phyloP scores from a whole-genome alignment of 2,797 vertebrate genomes.

The Ctenopoma multispine region DNA sequence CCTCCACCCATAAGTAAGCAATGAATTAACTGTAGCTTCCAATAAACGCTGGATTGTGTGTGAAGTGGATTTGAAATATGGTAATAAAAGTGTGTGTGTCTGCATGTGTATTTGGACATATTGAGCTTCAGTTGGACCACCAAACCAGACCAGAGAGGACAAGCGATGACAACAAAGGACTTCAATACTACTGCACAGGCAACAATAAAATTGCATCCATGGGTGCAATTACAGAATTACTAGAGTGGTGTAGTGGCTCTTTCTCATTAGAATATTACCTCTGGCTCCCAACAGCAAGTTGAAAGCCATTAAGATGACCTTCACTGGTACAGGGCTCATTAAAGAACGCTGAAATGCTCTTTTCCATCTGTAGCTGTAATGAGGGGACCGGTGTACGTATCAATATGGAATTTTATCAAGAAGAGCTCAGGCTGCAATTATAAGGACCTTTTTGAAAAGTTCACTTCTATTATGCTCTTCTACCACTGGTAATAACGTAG shows the following conservation, averaged over 20 bases:
- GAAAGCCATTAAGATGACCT: conserved; percentile 87
- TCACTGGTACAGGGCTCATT: conserved; percentile 81
- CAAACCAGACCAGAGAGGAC: conserved; percentile 60
- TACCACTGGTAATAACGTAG: conserved; percentile 83
- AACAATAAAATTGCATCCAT: conserved; percentile 70
- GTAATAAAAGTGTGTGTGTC: conserved; percentile 26
- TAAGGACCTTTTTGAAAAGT: conserved; percentile 86
- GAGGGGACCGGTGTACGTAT: conserved; percentile 81
- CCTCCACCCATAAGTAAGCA: conserved; percentile 77
- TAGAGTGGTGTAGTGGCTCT: conserved; percentile 65
- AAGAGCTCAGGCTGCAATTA: conserved; percentile 81
- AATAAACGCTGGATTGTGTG: conserved; percentile 68
- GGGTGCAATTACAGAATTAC: conserved; percentile 77
- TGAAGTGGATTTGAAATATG: conserved; percentile 77
- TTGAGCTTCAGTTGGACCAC: conserved; percentile 43
- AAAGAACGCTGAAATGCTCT: conserved; percentile 81
- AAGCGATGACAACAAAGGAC: conserved; percentile 77
- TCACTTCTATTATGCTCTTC: conserved; percentile 85
- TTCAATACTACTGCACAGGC: conserved; percentile 57
- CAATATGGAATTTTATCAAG: conserved; percentile 83
- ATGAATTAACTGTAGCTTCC: conserved; percentile 79
- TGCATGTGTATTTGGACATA: conserved; percentile 19
- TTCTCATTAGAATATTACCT: conserved; percentile 86
- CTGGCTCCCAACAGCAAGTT: conserved; percentile 81
- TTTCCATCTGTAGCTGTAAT: conserved; percentile 82